Evolutionary conservation across 1,140 invertebrate genomes (phyloP), one percentile per base, ranked within the genome.

Genomic region (Cydia splendana): DNA sequence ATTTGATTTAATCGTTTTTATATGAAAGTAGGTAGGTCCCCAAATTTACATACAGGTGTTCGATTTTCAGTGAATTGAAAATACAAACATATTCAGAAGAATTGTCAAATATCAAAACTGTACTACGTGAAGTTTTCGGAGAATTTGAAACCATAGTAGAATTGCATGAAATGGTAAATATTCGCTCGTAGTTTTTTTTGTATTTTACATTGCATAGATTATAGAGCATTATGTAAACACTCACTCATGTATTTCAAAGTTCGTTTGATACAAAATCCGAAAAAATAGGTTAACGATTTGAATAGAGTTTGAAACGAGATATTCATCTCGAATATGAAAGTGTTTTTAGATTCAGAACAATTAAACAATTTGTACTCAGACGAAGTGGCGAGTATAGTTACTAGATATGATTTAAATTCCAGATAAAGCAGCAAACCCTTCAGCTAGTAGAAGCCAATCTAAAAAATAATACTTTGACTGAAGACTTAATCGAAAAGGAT

Each of bases 31-130:
- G 34, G 34, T 34, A 34, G 34, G 34, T 6, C 34, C 34, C 34
- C 5, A 34, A 62, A 75, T 75, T 75, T 57, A 28, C 48, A n/a
- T n/a, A 10, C 0, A 0, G 34, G 12, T 57, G 38, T 30, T 71
- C 45, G 13, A 75, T 24, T 34, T 76, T 76, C 73, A 92, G 89
- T 73, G 85, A 90, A 78, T 57, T 45, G 5, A 88, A 91, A 85
- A 87, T 88, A 83, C 78, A 80, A 78, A 76, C 78, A 28, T 91
- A 92, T 78, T 84, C 89, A 77, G 80, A 90, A 18, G 84, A 92
- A 77, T 78, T 91, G 71, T 74, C 77, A 1, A 77, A 79, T 24
- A 76, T 91, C 7, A 90, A 89, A 82, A 80, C 77, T 62, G 84
- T 86, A 75, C 76, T 92, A 28, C 84, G 89, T 79, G 79, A 87